phyloP scores from a whole-genome alignment of 2,797 vertebrate genomes.

The Eulemur coronatus region DNA sequence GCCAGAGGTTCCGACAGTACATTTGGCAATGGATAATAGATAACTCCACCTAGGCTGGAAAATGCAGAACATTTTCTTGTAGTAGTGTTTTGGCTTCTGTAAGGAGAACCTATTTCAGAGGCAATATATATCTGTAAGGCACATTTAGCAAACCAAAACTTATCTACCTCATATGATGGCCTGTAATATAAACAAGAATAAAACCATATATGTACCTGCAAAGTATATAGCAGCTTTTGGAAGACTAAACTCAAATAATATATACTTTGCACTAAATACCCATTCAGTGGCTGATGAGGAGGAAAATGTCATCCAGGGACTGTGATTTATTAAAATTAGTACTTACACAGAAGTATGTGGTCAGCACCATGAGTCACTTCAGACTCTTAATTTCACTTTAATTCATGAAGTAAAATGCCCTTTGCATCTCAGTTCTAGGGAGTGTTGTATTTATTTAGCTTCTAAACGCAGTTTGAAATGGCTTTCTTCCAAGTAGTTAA shows the following conservation, averaged over 20 bases:
- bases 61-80: not conserved
- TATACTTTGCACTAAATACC: not conserved
- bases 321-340: constrained; percentile 6
- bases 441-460: constrained; percentile 63
- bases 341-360: not conserved
- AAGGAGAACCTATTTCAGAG: not conserved
- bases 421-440: constrained; percentile 47
- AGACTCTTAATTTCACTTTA: constrained; percentile 71
- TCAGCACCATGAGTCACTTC: constrained; percentile 29
- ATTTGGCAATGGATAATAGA: not conserved
- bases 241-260: not conserved
- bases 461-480: constrained; percentile 60
- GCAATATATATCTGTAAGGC: not conserved
- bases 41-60: not conserved
- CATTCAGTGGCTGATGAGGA: not conserved
- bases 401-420: constrained; percentile 59
- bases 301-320: not conserved
- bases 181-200: not conserved
- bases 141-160: not conserved
- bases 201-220: not conserved
- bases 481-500: constrained; percentile 71
- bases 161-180: not conserved
- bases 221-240: not conserved
- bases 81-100: not conserved
- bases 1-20: not conserved